These are phyloP conservation scores for Phylloscopus trochilus DNA, from an alignment of 2,113 vertebrate species.

Conservation along the genomic window DNA sequence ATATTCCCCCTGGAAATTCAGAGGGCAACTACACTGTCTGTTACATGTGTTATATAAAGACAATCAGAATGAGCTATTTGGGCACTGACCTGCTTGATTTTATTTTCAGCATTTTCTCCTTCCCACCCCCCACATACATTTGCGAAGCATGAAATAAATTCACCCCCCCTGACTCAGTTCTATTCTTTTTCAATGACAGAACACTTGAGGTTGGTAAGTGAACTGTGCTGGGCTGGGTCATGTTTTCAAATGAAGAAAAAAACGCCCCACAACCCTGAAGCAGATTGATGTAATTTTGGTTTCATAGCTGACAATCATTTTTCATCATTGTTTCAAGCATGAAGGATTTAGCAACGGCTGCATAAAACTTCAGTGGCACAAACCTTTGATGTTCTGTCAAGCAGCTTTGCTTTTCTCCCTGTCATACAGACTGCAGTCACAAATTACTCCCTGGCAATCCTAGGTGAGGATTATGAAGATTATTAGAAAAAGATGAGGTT, in stretches of 20 bases:
- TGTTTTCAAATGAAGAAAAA: slow-evolving; percentile 35
- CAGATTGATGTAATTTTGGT: slow-evolving; percentile 31
- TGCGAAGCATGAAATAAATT: not conserved
- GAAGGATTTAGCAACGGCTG: slow-evolving; percentile 1
- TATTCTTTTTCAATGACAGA: not conserved
- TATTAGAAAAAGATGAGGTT: slow-evolving; percentile 7
- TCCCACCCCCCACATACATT: not conserved
- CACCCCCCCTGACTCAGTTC: not conserved
- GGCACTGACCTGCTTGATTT: not conserved
- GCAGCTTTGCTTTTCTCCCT: not conserved
- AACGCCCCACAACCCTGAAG: not conserved
- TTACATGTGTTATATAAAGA: not conserved
- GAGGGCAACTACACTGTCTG: not conserved
- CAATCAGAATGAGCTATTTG: not conserved
- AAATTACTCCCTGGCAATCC: slow-evolving; percentile 3
- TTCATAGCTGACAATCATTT: slow-evolving; percentile 41
- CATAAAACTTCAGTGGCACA: slow-evolving; percentile 18
- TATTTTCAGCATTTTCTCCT: not conserved
- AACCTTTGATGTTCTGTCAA: slow-evolving; percentile 30
- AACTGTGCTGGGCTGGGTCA: slow-evolving; percentile 14
- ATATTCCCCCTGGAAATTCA: not conserved
- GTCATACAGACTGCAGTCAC: not conserved
- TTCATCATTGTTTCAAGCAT: slow-evolving; percentile 44
- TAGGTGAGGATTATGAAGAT: slow-evolving; percentile 17
- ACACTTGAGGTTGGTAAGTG: not conserved